phyloP scores from a whole-genome alignment of 2,113 vertebrate species.

The Chroicocephalus ridibundus region DNA sequence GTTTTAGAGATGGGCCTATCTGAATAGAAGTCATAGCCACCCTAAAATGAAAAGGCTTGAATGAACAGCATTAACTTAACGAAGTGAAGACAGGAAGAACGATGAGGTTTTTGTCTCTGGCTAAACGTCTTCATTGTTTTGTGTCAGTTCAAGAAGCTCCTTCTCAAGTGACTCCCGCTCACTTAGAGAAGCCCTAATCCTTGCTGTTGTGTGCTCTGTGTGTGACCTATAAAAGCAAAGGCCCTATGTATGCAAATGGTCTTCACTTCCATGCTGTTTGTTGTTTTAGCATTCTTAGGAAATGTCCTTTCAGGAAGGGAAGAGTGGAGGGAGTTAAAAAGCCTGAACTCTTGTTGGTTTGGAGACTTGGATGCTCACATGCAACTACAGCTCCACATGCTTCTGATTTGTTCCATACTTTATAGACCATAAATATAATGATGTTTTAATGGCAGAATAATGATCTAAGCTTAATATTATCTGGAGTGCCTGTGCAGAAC shows the following conservation, averaged over 20 bases:
- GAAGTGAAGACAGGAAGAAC: neutral
- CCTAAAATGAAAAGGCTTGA: neutral
- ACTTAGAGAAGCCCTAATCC: neutral
- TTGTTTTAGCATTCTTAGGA: neutral
- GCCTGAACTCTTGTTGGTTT: neutral
- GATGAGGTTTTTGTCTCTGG: neutral
- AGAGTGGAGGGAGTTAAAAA: neutral
- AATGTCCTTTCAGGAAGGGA: neutral
- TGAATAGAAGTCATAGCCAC: neutral
- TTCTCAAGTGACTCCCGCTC: neutral
- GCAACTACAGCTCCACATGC: neutral
- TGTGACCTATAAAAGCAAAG: neutral
- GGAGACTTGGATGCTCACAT: neutral
- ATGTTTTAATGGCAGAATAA: conserved; percentile 6
- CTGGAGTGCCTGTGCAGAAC: neutral
- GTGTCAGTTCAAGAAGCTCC: neutral
- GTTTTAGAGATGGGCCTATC: neutral
- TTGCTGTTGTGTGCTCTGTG: neutral
- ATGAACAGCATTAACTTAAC: neutral
- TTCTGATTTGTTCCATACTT: neutral
- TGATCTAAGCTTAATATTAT: neutral
- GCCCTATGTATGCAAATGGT: neutral
- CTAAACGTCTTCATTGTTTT: conserved; percentile 4
- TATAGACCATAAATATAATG: neutral
- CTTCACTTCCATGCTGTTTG: neutral